These are phyloP conservation scores for Neocrepidodera transversa DNA, from an alignment of 2,888 invertebrate genomes.

Conservation along the genomic window DNA sequence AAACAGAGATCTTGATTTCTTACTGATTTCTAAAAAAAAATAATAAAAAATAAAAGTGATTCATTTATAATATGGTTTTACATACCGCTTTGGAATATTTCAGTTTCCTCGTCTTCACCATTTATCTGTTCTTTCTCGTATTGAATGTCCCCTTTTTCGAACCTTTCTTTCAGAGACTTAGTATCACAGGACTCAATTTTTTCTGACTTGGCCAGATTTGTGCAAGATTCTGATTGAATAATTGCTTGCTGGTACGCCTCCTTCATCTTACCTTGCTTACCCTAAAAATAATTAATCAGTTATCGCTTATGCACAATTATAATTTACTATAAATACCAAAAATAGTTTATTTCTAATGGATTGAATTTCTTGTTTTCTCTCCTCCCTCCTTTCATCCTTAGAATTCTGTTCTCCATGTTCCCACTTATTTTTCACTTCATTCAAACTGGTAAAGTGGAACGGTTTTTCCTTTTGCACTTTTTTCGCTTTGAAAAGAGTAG, in stretches of 20 bases:
- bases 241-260: conserved; percentile 93
- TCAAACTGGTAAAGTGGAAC: conserved; percentile 82
- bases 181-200: conserved; percentile 65
- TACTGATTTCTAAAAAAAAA: conserved; percentile 74
- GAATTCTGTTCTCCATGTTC: conserved; percentile 69
- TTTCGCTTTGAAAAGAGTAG: conserved; percentile 57
- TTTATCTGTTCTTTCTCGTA: conserved; percentile 65
- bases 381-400: conserved; percentile 75
- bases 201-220: conserved; percentile 62
- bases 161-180: conserved; percentile 70
- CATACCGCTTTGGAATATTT: conserved; percentile 81
- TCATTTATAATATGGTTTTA: conserved; percentile 8
- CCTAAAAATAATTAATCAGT: conserved; percentile 63
- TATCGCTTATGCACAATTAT: too few species aligned
- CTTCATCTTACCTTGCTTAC: conserved; percentile 88
- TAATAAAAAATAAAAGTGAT: conserved; percentile 16
- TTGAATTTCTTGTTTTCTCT: conserved; percentile 88
- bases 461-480: conserved; percentile 74
- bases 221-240: conserved; percentile 72
- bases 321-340: too few species aligned
- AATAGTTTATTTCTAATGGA: conserved; percentile 84
- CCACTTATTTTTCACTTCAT: conserved; percentile 83
- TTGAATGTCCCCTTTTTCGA: conserved; percentile 78
- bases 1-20: conserved; percentile 86
- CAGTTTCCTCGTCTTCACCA: conserved; percentile 69